Conservation (phyloP, 2,113 vertebrate species). For the Calidris pugnax region DNA sequence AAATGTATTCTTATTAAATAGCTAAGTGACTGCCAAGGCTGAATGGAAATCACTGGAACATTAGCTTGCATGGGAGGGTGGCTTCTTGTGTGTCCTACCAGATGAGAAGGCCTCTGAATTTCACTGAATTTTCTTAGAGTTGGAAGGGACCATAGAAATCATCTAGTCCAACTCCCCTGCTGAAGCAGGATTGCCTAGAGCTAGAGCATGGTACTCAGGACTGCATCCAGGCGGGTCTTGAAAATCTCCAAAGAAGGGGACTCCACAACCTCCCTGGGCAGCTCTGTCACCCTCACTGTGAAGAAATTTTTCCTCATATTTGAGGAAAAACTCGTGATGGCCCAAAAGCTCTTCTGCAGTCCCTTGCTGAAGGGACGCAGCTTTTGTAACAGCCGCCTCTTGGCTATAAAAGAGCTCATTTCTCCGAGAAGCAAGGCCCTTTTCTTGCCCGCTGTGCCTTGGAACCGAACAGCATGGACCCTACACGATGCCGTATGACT, state of each 20-base stretch:
- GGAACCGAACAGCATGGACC: neutral
- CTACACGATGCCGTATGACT: neutral
- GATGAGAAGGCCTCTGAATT: neutral
- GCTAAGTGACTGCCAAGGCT: neutral
- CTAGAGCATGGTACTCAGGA: too few species aligned
- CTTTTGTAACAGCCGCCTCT: neutral
- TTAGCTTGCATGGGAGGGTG: neutral
- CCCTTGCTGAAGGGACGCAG: accelerated
- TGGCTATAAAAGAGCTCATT: neutral
- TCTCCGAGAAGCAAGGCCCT: neutral
- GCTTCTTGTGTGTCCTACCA: neutral
- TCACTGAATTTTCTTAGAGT: too few species aligned
- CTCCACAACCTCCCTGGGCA: too few species aligned
- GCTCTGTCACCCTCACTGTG: too few species aligned
- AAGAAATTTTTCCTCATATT: too few species aligned
- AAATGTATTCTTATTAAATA: neutral
- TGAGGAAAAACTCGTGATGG: too few species aligned
- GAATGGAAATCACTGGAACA: neutral
- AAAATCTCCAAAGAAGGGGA: too few species aligned
- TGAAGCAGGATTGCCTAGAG: too few species aligned
- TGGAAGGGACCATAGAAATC: too few species aligned
- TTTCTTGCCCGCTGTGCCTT: neutral
- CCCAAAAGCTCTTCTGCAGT: neutral
- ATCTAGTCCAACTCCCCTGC: too few species aligned
- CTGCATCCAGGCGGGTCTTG: too few species aligned